Conservation (phyloP, 2,888 invertebrate species). For the Hyalella azteca region DNA sequence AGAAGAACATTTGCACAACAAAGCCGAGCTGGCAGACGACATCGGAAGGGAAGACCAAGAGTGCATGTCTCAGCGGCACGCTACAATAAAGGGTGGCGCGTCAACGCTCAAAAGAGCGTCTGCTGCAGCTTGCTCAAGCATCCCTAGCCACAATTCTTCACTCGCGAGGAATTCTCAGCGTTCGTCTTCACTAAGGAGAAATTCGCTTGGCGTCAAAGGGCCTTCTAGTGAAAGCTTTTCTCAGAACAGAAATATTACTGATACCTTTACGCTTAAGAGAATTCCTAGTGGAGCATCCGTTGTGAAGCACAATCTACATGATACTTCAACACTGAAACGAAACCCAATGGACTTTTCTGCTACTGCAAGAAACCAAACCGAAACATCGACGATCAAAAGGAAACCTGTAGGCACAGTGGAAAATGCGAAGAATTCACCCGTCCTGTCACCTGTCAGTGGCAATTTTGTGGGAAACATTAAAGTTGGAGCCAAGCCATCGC, state of each 20-base stretch:
- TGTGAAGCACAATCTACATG: not conserved
- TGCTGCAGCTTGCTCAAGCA: not conserved
- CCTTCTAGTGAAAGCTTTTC: not conserved
- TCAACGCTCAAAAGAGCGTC: conserved; percentile 26
- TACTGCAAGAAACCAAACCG: not conserved
- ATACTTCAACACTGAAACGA: not conserved
- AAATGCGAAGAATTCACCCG: not conserved
- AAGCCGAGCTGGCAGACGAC: not conserved
- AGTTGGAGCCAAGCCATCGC: conserved; percentile 20
- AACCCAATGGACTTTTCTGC: not conserved
- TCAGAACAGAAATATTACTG: not conserved
- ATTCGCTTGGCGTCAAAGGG: not conserved
- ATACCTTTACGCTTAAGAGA: conserved; percentile 9
- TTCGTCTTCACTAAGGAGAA: conserved; percentile 4
- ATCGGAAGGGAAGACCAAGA: not conserved
- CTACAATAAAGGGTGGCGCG: conserved; percentile 14
- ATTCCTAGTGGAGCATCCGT: not conserved
- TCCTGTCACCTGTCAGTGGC: not conserved
- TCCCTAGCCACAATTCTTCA: not conserved
- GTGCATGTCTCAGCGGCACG: conserved; percentile 5
- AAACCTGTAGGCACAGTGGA: not conserved
- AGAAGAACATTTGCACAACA: conserved; percentile 18
- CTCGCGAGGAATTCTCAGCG: not conserved
- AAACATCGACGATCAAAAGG: not conserved
- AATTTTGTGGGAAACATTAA: not conserved